Evolutionary conservation across 2,797 vertebrate species (phyloP).

Genomic region (Fratercula arctica): DNA sequence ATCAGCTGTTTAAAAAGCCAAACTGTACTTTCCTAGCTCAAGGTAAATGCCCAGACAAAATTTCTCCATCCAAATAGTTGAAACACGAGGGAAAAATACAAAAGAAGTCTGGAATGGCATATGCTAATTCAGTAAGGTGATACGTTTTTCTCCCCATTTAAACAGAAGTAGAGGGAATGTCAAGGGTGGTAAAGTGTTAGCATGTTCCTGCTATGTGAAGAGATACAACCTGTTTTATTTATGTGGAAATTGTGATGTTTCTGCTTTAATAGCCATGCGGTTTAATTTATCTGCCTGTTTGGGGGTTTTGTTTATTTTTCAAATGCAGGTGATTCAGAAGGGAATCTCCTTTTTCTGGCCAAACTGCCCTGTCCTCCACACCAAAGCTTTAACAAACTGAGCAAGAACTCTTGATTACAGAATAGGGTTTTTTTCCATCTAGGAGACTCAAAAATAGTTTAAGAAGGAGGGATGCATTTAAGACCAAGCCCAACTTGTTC

Average conservation of each 20-base stretch:
- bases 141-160: neutral
- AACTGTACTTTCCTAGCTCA: neutral
- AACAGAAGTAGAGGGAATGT: neutral
- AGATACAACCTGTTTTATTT: neutral
- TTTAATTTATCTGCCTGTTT: neutral
- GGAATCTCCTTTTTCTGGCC: neutral
- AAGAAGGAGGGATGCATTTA: neutral
- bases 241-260: neutral
- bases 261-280: neutral
- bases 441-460: neutral
- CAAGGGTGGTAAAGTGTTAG: neutral
- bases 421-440: neutral
- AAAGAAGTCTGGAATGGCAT: neutral
- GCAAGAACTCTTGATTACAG: neutral
- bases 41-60: neutral
- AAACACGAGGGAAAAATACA: neutral
- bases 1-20: conserved; percentile 20
- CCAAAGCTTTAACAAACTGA: neutral
- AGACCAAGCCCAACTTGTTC: neutral
- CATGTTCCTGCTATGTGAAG: neutral
- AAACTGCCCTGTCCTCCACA: neutral
- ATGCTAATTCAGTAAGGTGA: neutral
- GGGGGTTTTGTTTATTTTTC: neutral
- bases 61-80: neutral
- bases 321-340: neutral